Conservation (phyloP, 2,888 invertebrate species). For the Rhagophthalmus giganteus region DNA sequence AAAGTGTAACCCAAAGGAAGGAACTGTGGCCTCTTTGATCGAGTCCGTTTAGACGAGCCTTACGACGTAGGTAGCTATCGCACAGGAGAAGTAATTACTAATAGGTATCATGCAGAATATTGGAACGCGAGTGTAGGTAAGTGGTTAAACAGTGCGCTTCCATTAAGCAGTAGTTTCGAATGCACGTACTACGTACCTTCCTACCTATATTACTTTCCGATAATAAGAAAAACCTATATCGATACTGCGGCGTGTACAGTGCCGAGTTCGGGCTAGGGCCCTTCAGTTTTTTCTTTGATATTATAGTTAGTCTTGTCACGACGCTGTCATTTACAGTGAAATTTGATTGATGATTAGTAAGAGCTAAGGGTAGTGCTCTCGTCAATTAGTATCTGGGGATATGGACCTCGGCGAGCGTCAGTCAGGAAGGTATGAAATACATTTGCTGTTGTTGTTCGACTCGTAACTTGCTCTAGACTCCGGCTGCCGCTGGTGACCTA, state of each 20-base stretch:
- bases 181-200: no score
- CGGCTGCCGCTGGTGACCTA: constrained; percentile 4
- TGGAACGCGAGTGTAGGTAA: no score
- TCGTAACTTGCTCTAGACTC: no score
- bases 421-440: constrained; percentile 1
- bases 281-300: constrained; percentile 30
- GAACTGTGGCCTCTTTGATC: constrained; percentile 44
- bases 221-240: constrained; percentile 5
- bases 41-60: constrained; percentile 39
- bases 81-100: no score
- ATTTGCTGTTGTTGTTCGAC: no score
- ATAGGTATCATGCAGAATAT: no score
- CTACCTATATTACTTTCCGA: no score
- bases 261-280: constrained; percentile 1
- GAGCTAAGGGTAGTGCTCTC: constrained; percentile 35
- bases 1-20: constrained; percentile 35
- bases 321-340: constrained; percentile 40
- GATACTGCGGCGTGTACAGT: not conserved
- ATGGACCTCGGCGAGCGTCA: not conserved
- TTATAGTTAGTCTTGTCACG: constrained; percentile 42
- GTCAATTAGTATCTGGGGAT: constrained; percentile 40
- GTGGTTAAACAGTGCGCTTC: not conserved
- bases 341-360: constrained; percentile 44
- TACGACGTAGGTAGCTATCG: constrained; percentile 26
- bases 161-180: no score